Conservation (phyloP, 2,888 invertebrate species). For the Metellina segmentata region DNA sequence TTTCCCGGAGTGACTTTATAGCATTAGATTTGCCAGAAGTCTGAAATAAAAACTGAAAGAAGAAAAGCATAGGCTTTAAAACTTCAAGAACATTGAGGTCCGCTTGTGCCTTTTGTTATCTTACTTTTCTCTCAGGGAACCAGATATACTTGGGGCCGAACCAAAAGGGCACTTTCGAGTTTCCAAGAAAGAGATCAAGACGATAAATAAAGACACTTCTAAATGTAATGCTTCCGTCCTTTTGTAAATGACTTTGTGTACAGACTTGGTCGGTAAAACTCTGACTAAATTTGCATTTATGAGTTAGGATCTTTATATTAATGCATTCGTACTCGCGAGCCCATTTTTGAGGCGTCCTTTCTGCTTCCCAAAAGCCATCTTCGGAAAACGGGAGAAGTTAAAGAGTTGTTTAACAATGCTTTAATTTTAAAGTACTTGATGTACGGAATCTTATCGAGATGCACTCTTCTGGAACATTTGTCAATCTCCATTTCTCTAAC, state of each 20-base stretch:
- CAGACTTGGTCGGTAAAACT: slow-evolving; percentile 29
- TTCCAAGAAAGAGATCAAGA: slow-evolving; percentile 34
- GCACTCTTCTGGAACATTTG: too few relatives aligned
- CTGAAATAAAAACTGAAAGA: slow-evolving; percentile 68
- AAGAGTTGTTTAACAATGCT: too few relatives aligned
- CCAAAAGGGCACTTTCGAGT: slow-evolving; percentile 45
- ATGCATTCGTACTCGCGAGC: background rate
- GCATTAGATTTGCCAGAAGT: slow-evolving; percentile 67
- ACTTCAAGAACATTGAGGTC: slow-evolving; percentile 48
- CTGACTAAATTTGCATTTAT: slow-evolving; percentile 26
- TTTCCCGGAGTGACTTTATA: slow-evolving; percentile 61
- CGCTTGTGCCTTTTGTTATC: slow-evolving; percentile 51
- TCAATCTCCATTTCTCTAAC: too few relatives aligned
- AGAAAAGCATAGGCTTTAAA: slow-evolving; percentile 68
- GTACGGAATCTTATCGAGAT: too few relatives aligned
- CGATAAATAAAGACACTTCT: slow-evolving; percentile 63
- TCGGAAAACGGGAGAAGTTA: too few relatives aligned
- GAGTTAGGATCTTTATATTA: slow-evolving; percentile 9
- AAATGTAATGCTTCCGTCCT: slow-evolving; percentile 41
- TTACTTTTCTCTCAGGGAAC: slow-evolving; percentile 26
- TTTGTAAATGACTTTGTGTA: slow-evolving; percentile 45
- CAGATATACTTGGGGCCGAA: slow-evolving; percentile 34
- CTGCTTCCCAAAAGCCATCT: too few relatives aligned
- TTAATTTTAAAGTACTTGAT: too few relatives aligned
- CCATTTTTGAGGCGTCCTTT: background rate